Base-by-base conservation (phyloP, 30 jellyfish, hydroid and myxozoan species). In the Haliclystus octoradiatus region DNA sequence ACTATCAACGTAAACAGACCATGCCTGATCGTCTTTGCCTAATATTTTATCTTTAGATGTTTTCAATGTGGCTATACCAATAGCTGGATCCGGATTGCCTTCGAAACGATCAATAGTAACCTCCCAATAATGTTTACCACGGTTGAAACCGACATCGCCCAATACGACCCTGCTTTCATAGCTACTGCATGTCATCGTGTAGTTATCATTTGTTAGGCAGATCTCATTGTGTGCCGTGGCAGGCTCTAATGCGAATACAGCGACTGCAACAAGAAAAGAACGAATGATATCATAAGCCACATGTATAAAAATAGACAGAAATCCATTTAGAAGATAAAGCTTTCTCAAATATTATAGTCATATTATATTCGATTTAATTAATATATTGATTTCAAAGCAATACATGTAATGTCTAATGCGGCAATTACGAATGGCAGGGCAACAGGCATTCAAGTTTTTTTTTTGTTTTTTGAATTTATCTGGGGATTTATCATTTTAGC, bases 41-140 rank as follows among this genome's bases (percentile, higher is more conserved):
- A 88, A 85, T 27, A 88, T 88, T 31, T 69, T 73, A 53, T 88
- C 97, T 70, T 81, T 88, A 7, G 84, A 62, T 28, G 85, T 81
- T 30, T 81, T 83, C 34, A 74, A 89, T 67, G 57, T 78, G 5
- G 97, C 97, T 30, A 88, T 62, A 13, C 97, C 97, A 35, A 88
- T 79, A 0, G 97, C 95, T 2, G 97, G 97, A 60, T 88, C 97
- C 27, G 97, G 97, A 61, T 88, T 88, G 5, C 97, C 97, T 52
- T 68, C 77, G 84, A 62, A 79, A 26, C 63, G 62, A 26, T 71
- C 93, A 4, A 75, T 49, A 30, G 79, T 40, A 19, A 66, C 84
- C 62, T 88, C 95, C 97, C 97, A 88, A 65, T 80, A 88, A 68
- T 88, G 97, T 27, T 66, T 63, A 28, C 97, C 97, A 2, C 97